Conservation (phyloP, 2,797 vertebrate species). For the Antennarius maculatus region DNA sequence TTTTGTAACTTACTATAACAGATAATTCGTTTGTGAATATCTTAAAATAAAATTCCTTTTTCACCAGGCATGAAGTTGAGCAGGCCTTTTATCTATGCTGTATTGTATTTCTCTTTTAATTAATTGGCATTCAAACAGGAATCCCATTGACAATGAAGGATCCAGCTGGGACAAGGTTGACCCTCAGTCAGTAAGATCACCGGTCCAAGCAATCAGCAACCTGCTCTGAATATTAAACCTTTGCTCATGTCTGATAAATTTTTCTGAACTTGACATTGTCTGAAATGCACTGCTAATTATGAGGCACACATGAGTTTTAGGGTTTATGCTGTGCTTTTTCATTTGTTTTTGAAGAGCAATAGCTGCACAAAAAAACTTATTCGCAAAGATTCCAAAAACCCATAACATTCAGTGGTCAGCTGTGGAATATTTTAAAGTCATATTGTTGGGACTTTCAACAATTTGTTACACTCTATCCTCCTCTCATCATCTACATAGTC, state of each 20-base stretch:
- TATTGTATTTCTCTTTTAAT: slow-evolving; percentile 9
- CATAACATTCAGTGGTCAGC: neutral
- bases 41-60: slow-evolving; percentile 7
- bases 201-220: slow-evolving; percentile 29
- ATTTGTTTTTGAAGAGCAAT: neutral
- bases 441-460: slow-evolving; percentile 6
- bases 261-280: slow-evolving; percentile 1
- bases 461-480: slow-evolving; percentile 13
- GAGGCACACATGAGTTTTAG: neutral
- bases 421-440: neutral
- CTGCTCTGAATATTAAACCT: slow-evolving; percentile 63
- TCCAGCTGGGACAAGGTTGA: slow-evolving; percentile 56
- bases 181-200: slow-evolving; percentile 54
- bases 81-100: slow-evolving; percentile 1
- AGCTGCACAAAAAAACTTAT: neutral
- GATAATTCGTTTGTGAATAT: neutral
- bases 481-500: slow-evolving; percentile 29
- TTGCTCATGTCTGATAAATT: slow-evolving; percentile 15
- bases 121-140: slow-evolving; percentile 37
- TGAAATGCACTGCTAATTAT: slow-evolving; percentile 8
- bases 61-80: slow-evolving; percentile 5
- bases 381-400: neutral
- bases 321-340: slow-evolving; percentile 9
- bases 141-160: slow-evolving; percentile 35
- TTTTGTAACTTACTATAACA: too few species aligned